These are phyloP conservation scores for Maniola hyperantus DNA, from an alignment of 2,888 invertebrate species.

Conservation along the genomic window DNA sequence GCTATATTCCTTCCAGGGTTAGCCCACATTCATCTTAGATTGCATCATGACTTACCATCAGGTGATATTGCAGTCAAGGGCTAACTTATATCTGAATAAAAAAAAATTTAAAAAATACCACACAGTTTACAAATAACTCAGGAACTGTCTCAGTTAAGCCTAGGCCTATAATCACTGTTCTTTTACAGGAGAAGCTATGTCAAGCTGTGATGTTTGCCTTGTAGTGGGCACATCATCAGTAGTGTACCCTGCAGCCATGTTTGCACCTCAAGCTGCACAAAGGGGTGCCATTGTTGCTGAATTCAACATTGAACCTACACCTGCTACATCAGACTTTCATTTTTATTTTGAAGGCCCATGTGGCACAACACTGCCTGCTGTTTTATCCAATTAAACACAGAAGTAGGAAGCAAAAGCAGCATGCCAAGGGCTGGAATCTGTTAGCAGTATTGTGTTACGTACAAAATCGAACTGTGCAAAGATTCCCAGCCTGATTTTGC, in stretches of 20 bases:
- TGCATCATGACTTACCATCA: no score
- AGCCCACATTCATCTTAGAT: no score
- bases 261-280: slow-evolving; percentile 89
- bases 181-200: slow-evolving; percentile 83
- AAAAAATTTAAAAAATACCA: no score
- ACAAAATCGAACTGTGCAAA: no score
- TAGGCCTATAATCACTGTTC: slow-evolving; percentile 10
- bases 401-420: background rate
- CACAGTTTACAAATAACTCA: no score
- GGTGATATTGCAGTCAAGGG: no score
- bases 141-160: no score
- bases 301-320: slow-evolving; percentile 77
- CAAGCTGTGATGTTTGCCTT: slow-evolving; percentile 89
- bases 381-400: slow-evolving; percentile 43
- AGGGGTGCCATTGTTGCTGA: slow-evolving; percentile 82
- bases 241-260: slow-evolving; percentile 94
- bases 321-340: slow-evolving; percentile 67
- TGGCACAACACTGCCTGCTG: slow-evolving; percentile 66
- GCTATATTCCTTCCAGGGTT: no score
- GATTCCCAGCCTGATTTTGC: no score
- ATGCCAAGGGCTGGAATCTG: no score
- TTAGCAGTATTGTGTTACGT: no score
- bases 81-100: no score
- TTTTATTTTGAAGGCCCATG: slow-evolving; percentile 77
- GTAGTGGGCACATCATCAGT: slow-evolving; percentile 94